Conservation (phyloP, 2,113 vertebrate species). For the Paraplagusia blochii region DNA sequence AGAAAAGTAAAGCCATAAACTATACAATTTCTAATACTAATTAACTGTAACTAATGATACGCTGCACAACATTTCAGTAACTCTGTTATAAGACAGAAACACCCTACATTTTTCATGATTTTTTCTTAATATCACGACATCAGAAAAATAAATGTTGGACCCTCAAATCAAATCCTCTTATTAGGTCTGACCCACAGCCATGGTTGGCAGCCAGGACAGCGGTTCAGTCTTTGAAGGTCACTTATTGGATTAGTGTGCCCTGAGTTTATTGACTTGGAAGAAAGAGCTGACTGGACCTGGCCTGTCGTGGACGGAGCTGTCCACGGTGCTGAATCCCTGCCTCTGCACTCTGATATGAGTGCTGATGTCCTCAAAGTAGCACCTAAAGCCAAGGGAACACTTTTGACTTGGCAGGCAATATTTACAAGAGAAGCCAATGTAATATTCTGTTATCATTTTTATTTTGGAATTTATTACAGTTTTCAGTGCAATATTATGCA, state of each 20-base stretch:
- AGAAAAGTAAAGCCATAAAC: too few species aligned
- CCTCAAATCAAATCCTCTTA: conserved; percentile 30
- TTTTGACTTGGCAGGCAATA: conserved; percentile 42
- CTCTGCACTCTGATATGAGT: conserved; percentile 32
- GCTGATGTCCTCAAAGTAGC: conserved; percentile 42
- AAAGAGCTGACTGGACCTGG: conserved; percentile 46
- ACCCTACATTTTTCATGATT: too few species aligned
- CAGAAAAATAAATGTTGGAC: conserved; percentile 8
- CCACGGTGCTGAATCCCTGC: conserved; percentile 50
- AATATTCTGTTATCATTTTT: conserved; percentile 12
- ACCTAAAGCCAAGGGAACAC: conserved; percentile 37
- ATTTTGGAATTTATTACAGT: background rate
- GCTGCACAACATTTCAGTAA: too few species aligned
- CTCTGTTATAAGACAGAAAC: too few species aligned
- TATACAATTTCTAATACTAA: too few species aligned
- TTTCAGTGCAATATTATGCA: too few species aligned
- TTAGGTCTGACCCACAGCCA: conserved; percentile 44
- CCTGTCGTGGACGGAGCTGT: conserved; percentile 37
- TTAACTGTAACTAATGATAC: too few species aligned
- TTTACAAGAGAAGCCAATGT: conserved; percentile 37
- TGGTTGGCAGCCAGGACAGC: conserved; percentile 41
- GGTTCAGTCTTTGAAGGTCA: conserved; percentile 57
- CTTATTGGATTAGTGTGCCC: conserved; percentile 48
- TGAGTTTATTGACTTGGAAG: conserved; percentile 55
- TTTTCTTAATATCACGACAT: background rate